Evolutionary conservation across 2,797 vertebrate genomes (phyloP).

Genomic region (Acanthurus tractus): DNA sequence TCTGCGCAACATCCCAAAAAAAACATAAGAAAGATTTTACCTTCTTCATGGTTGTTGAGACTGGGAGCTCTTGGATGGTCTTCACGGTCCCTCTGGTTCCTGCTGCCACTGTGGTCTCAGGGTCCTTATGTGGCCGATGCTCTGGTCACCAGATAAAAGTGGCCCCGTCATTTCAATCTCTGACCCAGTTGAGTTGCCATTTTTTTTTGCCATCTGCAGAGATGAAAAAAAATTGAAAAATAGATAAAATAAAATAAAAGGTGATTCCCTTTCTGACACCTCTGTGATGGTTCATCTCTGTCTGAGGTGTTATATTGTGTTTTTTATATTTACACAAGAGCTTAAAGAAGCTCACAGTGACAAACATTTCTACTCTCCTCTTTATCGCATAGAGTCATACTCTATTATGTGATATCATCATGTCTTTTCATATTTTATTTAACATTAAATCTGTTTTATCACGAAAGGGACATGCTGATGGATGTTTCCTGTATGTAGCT

Average conservation of each 20-base stretch:
- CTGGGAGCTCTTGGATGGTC: background rate
- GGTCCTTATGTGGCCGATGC: background rate
- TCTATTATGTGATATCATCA: conserved; percentile 2
- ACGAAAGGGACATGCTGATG: conserved; percentile 8
- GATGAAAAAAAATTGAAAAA: no score
- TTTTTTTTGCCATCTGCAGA: background rate
- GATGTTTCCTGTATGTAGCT: background rate
- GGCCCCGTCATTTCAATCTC: background rate
- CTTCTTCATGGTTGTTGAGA: background rate
- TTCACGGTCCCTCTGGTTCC: background rate
- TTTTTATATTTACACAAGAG: background rate
- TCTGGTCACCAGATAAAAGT: background rate
- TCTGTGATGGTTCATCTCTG: conserved; percentile 1
- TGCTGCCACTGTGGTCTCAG: background rate
- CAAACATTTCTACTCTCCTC: background rate
- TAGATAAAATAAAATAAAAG: background rate
- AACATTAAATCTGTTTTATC: conserved; percentile 25
- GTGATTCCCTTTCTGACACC: background rate
- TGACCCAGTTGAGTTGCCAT: background rate
- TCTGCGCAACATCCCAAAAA: background rate
- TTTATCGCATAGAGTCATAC: conserved; percentile 1
- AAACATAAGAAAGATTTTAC: background rate
- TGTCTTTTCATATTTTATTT: conserved; percentile 11
- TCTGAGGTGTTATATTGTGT: background rate
- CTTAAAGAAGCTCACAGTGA: background rate